Evolutionary conservation across 2,113 vertebrate genomes (phyloP), one percentile per base, ranked within the genome.

Genomic region (Trinectes maculatus): DNA sequence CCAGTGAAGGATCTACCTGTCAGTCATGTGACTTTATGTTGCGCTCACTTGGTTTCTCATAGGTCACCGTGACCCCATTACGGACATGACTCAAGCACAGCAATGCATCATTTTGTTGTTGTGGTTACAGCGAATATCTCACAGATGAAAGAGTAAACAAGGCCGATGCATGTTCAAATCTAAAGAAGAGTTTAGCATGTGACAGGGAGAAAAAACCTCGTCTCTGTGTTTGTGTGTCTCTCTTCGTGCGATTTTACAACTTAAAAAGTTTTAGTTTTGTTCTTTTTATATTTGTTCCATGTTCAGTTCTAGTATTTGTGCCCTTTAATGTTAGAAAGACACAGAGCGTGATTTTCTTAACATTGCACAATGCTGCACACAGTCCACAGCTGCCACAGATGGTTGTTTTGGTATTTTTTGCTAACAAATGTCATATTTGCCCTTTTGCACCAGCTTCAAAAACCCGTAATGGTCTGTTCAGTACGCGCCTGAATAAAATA

Each of bases 381-480:
- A 0, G 25, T 21, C 6, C 28, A 48, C 8, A 22, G 25, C 25
- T 58, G 51, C 40, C 51, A 13, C 33, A 42, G 31, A 15, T 37
- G 34, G 46, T 34, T 3, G 3, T 12, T 40, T 12, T 31, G 4
- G 33, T 34, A 2, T 4, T 22, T 29, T 26, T 16, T 33, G 6
- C 31, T 28, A 37, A 51, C 44, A 37, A 47, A 21, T 36, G 18
- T 19, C 15, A 15, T 29, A 13, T 47, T 42, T 67, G 51, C 46
- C 67, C 44, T 70, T 76, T 71, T 58, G 47, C 42, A 77, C 64
- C 62, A 49, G 46, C 57, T 64, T 71, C 48, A 77, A 56, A 76
- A 76, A 60, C 13, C 26, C 60, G 51, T 62, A 74, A 68, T 47
- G 44, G 46, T 64, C 46, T 56, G 31, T 68, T 77, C 48, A 24